Evolutionary conservation across 2,113 vertebrate genomes (phyloP).

Genomic region (Nycticebus coucang): DNA sequence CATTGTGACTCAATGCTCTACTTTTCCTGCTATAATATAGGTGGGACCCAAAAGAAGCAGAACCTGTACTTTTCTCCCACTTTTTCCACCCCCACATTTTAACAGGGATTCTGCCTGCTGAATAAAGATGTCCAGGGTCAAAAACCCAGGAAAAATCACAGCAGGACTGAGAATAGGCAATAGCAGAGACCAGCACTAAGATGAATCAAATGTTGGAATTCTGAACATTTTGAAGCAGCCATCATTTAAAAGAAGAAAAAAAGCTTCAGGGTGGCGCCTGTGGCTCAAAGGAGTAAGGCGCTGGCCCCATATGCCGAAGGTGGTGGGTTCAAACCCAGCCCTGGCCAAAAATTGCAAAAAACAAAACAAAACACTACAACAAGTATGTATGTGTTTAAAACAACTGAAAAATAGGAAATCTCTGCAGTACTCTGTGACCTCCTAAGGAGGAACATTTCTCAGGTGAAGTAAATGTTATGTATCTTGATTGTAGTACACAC

Average conservation of each 20-base stretch:
- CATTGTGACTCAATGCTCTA: neutral
- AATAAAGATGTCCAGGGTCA: neutral
- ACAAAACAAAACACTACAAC: too few relatives aligned
- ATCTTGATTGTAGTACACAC: neutral
- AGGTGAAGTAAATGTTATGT: neutral
- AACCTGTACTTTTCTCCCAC: neutral
- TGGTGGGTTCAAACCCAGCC: too few relatives aligned
- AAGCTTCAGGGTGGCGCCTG: too few relatives aligned
- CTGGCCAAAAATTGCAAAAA: too few relatives aligned
- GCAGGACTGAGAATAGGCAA: neutral
- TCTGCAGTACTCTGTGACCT: neutral
- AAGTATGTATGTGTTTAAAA: neutral
- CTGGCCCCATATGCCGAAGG: too few relatives aligned
- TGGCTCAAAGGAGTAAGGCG: too few relatives aligned
- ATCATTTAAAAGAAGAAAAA: neutral
- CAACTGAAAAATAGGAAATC: neutral
- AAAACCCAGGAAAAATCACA: neutral
- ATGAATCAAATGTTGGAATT: conserved; percentile 12
- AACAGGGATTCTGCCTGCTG: neutral
- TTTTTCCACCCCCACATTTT: neutral
- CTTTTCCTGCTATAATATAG: neutral
- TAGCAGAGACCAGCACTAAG: neutral
- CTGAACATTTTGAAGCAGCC: conserved; percentile 24
- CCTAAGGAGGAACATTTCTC: neutral
- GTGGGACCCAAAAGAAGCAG: neutral